These are phyloP conservation scores for Spheniscus humboldti DNA, from an alignment of 2,797 vertebrate species.

Conservation along the genomic window DNA sequence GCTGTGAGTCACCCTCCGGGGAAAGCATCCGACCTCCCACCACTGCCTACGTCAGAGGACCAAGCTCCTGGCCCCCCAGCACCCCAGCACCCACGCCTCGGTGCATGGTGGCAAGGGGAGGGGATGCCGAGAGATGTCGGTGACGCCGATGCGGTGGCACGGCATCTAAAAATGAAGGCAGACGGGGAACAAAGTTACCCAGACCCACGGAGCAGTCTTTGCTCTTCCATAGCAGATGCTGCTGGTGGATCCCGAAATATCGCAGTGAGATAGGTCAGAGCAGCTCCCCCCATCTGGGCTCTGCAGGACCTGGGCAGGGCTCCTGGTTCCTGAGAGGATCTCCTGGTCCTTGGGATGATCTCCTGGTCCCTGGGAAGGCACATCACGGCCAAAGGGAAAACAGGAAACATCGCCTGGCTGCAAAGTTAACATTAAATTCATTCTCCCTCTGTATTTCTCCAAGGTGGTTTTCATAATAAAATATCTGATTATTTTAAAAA, in stretches of 20 bases:
- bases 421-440: not conserved
- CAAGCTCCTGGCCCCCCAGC: not conserved
- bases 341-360: not conserved
- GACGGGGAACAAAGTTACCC: not conserved
- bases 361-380: not conserved
- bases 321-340: not conserved
- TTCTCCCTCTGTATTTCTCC: not conserved
- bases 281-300: fast-evolving
- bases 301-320: not conserved
- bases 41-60: not conserved
- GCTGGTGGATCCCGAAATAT: not conserved
- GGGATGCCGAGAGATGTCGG: fast-evolving
- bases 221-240: not conserved
- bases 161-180: not conserved
- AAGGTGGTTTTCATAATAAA: not conserved
- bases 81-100: fast-evolving
- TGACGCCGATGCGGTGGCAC: not conserved
- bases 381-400: not conserved
- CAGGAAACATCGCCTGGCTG: not conserved
- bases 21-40: not conserved
- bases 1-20: not conserved
- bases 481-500: not conserved
- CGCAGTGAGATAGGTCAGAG: fast-evolving
- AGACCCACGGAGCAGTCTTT: fast-evolving
- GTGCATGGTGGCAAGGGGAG: not conserved